Base-by-base conservation (phyloP, 2,888 invertebrate species). In the Polymixis lichenea region DNA sequence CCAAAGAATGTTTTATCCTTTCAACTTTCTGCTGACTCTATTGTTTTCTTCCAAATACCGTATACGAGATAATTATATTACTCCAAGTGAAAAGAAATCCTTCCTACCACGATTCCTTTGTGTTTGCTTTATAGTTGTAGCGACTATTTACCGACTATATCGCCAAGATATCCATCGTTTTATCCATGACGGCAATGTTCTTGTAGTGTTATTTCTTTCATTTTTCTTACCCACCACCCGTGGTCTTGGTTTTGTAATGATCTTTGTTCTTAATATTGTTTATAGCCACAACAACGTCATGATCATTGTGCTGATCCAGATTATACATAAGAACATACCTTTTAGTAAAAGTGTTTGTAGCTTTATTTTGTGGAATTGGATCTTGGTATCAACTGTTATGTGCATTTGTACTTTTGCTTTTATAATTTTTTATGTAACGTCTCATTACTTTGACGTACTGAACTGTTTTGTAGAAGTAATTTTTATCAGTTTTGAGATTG, bases 301-400 rank as follows among this genome's bases (percentile, higher is more conserved):
- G 9, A 60, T 84, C 6, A 73, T 85, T 49, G n/a, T 80, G 4
- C 71, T 38, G 17, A 69, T 85, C 13, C 82, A 85, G 28, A 32
- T 55, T 22, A 75, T 85, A 49, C 61, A 77, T 46, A 70, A 53
- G 15, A 61, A 2, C n/a, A 61, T 84, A 1, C 62, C 55, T 38
- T 77, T 69, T 32, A 72, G 46, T 22, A 55, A 73, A 28, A 55
- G 51, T 22, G 53, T 70, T 13, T 38, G 38, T 0, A 69, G 7
- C 58, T 82, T 75, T 32, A 67, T 64, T 4, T 32, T 72, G 11
- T 75, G 74, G 77, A 84, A 73, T 43, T 80, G 82, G 82, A 49
- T 84, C 1, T 75, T 69, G 0, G 15, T 77, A 19, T 56, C 73
- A 0, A 19, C 32, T 11, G 38, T 19, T 46, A 6, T 72, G 11